Base-by-base conservation (phyloP, 92 coral and sea anemone species). In the Bergia sp. region DNA sequence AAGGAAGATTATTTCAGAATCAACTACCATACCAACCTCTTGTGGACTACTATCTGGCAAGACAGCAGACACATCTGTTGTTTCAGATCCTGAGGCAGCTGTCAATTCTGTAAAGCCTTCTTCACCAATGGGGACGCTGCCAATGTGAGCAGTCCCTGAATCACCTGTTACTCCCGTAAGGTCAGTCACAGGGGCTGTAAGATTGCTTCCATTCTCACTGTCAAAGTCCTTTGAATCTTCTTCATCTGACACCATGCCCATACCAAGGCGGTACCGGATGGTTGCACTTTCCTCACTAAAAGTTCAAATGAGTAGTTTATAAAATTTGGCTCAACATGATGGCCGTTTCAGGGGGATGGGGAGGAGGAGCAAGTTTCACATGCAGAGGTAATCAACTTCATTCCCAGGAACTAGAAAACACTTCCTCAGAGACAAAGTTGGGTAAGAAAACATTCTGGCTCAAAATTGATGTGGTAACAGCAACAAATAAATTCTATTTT, bases 201-300 rank as follows among this genome's bases (percentile, higher is more conserved):
- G 71, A 67, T 91, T 90, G 66, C 94, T 94, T 73, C 90, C 98
- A 89, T 90, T 92, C 57, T 91, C 88, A 82, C 94, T 92, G 79
- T 95, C 98, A 94, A 87, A 92, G 80, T 91, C 95, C 84, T 93
- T 88, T 4, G 98, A 90, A 77, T 93, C 93, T 57, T 95, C 99
- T 37, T 95, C 96, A 66, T 97, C 96, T 15, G 91, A 93, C 41
- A 93, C 97, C 93, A 97, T 94, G 53, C 95, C 94, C 84, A 97
- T 94, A 10, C 99, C 99, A 23, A 97, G 94, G 37, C 98, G 93
- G 89, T 95, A 97, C 73, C 95, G 89, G 73, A 97, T 88, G 40
- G 98, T 90, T 74, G 99, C 94, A 89, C 99, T 97, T 84, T 97
- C 99, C 64, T 97, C 99, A 86, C 99, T 97, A 72, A 36, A 89